These are phyloP conservation scores for Andrena trimmerana DNA, from an alignment of 2,888 invertebrate species.

Conservation along the genomic window DNA sequence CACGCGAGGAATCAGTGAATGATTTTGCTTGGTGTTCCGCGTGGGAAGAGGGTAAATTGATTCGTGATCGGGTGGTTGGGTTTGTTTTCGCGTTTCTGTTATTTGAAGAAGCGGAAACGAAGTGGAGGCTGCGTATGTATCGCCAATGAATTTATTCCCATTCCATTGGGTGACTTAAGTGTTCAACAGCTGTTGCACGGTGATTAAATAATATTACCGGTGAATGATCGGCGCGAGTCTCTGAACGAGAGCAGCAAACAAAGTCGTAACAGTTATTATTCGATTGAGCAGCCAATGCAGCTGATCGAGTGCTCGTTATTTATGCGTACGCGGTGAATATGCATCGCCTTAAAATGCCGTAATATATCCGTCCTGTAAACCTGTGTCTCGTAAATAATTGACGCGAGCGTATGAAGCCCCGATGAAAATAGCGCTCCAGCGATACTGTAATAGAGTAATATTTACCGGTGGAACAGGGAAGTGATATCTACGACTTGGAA, in stretches of 20 bases:
- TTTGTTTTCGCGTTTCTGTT: no score
- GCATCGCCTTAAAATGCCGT: background rate
- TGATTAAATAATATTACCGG: background rate
- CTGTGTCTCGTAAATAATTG: background rate
- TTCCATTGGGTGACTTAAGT: background rate
- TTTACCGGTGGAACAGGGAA: background rate
- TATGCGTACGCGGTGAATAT: background rate
- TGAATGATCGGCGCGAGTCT: background rate
- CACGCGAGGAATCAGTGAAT: background rate
- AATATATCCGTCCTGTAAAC: background rate
- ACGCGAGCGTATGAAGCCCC: background rate
- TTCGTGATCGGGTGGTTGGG: no score
- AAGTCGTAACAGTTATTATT: background rate
- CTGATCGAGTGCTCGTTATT: background rate
- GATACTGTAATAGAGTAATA: background rate
- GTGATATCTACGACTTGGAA: background rate
- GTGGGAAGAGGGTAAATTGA: no score
- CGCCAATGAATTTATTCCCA: background rate
- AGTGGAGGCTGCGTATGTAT: background rate
- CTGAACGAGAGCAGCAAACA: background rate
- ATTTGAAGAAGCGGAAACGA: no score
- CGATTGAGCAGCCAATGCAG: background rate
- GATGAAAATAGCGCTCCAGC: background rate
- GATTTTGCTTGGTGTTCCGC: no score
- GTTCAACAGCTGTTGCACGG: background rate